A percentile compares a stretch with the other conserved stretches of the same genome.
Conservation (phyloP, 2,797 vertebrate species). For the Thalassophryne amazonica region DNA sequence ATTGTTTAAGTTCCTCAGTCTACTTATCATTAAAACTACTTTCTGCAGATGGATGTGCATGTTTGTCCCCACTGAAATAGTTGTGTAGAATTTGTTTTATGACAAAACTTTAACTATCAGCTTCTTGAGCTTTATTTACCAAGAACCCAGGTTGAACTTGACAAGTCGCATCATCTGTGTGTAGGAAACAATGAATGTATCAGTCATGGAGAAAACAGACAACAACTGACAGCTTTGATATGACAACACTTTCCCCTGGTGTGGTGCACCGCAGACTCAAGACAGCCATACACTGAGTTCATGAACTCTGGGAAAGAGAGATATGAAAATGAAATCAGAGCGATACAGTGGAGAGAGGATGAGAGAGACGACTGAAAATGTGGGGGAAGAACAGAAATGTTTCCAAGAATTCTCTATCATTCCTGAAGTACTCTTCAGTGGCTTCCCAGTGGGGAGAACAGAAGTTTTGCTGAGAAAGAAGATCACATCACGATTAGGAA, state of each 20-base stretch:
- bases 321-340: neutral
- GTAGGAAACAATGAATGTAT: constrained; percentile 17
- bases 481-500: constrained; percentile 37
- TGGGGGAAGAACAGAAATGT: constrained; percentile 15
- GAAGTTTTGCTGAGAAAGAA: constrained; percentile 45
- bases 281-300: constrained; percentile 52
- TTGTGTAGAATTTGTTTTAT: too few relatives aligned
- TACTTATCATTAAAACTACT: too few relatives aligned
- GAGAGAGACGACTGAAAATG: constrained; percentile 5
- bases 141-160: too few relatives aligned
- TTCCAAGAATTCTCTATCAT: constrained; percentile 32
- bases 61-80: too few relatives aligned
- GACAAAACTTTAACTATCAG: too few relatives aligned
- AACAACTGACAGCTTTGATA: constrained; percentile 56
- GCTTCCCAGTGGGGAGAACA: constrained; percentile 17
- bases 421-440: constrained; percentile 24
- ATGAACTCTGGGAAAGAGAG: constrained; percentile 44
- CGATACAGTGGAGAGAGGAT: neutral
- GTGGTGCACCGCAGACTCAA: constrained; percentile 11
- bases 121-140: too few relatives aligned
- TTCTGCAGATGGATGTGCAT: too few relatives aligned
- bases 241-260: constrained; percentile 29
- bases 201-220: constrained; percentile 38
- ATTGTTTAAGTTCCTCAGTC: too few relatives aligned
- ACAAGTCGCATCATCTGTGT: constrained; percentile 39